These are phyloP conservation scores for Argya squamiceps DNA, from an alignment of 2,797 vertebrate genomes.

Conservation along the genomic window DNA sequence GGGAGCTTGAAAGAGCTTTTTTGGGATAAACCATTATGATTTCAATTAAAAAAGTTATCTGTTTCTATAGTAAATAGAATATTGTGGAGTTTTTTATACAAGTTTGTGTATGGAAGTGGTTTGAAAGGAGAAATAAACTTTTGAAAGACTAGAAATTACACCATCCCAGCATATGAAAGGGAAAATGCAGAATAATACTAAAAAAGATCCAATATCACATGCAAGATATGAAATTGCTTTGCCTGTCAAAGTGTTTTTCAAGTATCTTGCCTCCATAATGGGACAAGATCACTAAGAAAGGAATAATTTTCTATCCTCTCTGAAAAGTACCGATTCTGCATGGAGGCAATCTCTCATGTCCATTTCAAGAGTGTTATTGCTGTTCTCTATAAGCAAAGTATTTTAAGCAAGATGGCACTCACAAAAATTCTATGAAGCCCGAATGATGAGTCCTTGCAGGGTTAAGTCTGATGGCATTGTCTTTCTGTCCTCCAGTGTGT, in stretches of 20 bases:
- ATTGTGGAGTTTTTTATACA: background rate
- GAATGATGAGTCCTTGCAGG: background rate
- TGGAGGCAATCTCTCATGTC: fast-evolving
- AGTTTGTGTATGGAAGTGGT: background rate
- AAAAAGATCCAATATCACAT: background rate
- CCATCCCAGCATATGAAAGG: background rate
- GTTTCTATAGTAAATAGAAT: background rate
- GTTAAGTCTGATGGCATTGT: background rate
- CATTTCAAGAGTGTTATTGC: background rate
- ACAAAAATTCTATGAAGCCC: background rate
- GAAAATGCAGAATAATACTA: background rate
- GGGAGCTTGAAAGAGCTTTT: background rate
- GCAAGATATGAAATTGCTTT: background rate
- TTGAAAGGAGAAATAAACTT: background rate
- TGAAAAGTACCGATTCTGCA: background rate
- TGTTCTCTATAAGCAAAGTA: background rate
- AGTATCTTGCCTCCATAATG: background rate
- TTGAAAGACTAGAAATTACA: background rate
- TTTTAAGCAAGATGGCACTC: background rate
- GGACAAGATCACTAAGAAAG: background rate
- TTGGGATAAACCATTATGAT: background rate
- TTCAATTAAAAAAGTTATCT: background rate
- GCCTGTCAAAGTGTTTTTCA: background rate
- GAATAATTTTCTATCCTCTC: background rate
- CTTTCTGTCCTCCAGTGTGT: background rate